Conservation (phyloP, 2,797 vertebrate genomes). For the Malacoraja senta region DNA sequence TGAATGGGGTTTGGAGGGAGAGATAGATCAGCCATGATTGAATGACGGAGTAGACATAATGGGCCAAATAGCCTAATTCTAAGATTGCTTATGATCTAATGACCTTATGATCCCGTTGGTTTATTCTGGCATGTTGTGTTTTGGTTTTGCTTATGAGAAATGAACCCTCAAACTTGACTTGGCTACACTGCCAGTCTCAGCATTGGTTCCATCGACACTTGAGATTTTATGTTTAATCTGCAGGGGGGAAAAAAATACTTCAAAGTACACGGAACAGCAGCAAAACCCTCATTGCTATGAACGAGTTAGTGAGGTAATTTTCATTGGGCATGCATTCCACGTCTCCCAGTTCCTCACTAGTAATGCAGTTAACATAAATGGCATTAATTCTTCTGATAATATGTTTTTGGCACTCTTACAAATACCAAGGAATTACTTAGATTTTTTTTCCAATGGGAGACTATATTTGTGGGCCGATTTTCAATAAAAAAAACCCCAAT, state of each 20-base stretch:
- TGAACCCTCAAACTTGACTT: not conserved
- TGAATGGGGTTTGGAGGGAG: too few species aligned
- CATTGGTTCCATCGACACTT: not conserved
- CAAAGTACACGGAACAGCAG: too few species aligned
- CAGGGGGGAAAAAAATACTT: not conserved
- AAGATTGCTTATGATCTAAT: too few species aligned
- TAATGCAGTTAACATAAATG: not conserved
- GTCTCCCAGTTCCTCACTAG: not conserved
- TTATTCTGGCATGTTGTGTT: too few species aligned
- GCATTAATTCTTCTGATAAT: not conserved
- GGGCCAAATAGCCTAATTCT: too few species aligned
- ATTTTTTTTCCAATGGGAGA: not conserved
- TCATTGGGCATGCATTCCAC: not conserved
- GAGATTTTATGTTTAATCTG: not conserved
- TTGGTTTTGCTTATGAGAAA: not conserved
- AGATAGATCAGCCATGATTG: too few species aligned
- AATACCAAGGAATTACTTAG: not conserved
- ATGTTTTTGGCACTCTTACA: not conserved
- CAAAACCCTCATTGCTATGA: not conserved
- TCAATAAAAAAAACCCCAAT: not conserved
- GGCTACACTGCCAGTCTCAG: not conserved
- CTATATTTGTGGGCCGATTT: not conserved
- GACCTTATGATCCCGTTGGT: too few species aligned
- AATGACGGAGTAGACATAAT: too few species aligned
- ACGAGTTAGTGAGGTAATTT: not conserved